Evolutionary conservation across 1,140 invertebrate genomes (phyloP), one percentile per base, ranked within the genome.

Genomic region (Cotesia vestalis): DNA sequence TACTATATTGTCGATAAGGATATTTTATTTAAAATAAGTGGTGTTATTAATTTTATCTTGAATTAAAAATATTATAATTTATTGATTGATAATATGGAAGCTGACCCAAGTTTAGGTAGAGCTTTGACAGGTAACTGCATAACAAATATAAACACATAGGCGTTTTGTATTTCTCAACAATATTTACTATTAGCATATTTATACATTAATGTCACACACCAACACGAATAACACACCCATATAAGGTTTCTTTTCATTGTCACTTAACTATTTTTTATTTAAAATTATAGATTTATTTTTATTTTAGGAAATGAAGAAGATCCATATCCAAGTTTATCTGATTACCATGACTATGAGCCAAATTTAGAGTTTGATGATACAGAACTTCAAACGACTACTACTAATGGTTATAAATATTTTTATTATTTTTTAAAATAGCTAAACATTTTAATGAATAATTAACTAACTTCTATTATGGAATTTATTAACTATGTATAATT

Each of bases 361-460:
- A 95, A 96, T 87, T 89, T 98, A 81, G 96, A 98, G 85, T 98
- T 98, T 89, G 96, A 98, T 88, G 96, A 98, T 87, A 95, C 95
- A 9, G 96, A 98, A 87, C 83, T 96, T 61, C 91, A 92, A 79
- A 78, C 86, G 20, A 80, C 85, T 34, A 79, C 85, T 4, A 78
- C 80, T 63, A 84, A 82, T 76, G 84, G 86, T 86, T 80, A 79
- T 55, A 17, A 55, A 59, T 17, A 8, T 40, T n/a, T 57, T n/a
- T 57, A 35, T 66, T 68, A 35, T 17, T 59, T 8, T 46, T 27
- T 27, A 27, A 27, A 27, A 27, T 20, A 20, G 20, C 20, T 20
- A 20, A 20, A 20, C 20, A 20, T 27, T 27, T 27, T 27, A 27
- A 27, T 27, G 1, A 27, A 27, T 27, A 27, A 27, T 27, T 27